Evolutionary conservation across 2,113 vertebrate species (phyloP).

Genomic region (Bufo bufo): DNA sequence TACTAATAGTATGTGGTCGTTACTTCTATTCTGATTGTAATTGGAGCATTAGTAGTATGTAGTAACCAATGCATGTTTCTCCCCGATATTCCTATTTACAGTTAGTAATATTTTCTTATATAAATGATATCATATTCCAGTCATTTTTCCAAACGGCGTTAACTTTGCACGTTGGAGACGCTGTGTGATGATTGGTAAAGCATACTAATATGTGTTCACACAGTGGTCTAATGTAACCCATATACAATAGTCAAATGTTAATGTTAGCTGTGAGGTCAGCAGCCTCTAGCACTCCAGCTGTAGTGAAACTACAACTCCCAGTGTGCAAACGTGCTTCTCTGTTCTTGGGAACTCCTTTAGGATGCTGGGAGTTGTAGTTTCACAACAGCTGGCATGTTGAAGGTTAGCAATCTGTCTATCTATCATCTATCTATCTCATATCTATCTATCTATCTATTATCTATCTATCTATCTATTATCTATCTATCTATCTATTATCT

Average conservation of each 20-base stretch:
- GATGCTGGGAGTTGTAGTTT: too few species aligned
- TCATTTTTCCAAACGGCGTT: not conserved
- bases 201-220: too few species aligned
- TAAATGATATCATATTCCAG: not conserved
- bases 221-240: too few species aligned
- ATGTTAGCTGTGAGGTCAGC: too few species aligned
- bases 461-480: not conserved
- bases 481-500: not conserved
- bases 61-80: not conserved
- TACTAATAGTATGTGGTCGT: not conserved
- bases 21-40: not conserved
- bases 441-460: not conserved
- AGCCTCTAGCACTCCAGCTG: too few species aligned
- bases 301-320: too few species aligned
- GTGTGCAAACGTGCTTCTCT: too few species aligned
- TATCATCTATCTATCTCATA: not conserved
- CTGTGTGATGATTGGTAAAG: not conserved
- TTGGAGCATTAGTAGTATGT: not conserved
- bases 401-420: too few species aligned
- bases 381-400: too few species aligned
- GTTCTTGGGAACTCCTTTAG: too few species aligned
- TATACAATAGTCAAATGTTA: too few species aligned
- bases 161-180: not conserved
- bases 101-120: not conserved
- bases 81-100: too few species aligned